Evolutionary conservation across 2,797 vertebrate genomes (phyloP), one percentile per base, ranked within the genome.

Genomic region (Oophaga sylvatica): DNA sequence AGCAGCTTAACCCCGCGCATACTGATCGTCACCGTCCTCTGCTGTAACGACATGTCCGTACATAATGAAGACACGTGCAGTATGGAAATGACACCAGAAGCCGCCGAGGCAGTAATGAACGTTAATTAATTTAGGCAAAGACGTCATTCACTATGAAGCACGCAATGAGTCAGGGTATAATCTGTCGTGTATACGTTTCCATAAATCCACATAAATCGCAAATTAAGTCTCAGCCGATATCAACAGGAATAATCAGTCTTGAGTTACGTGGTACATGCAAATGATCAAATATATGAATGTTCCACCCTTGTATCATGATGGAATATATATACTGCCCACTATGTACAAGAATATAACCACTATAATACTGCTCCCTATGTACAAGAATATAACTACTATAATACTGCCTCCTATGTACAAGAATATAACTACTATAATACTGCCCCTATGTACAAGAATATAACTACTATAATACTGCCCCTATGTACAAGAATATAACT

Each of bases 1-100:
- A 62, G 59, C 60, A 10, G 20, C 16, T 75, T 79, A 87, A 76
- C 86, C 45, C 86, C 19, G n/a, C 62, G 16, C 13, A 17, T 4
- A 29, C 78, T 56, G 41, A n/a, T 60, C 3, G 17, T 15, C 63
- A n/a, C 48, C 71, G 1, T 15, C 1, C 41, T 22, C 22, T n/a
- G 16, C 53, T 31, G 13, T 56, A 56, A 75, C 20, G 13, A 48
- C 17, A 48, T n/a, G 60, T 59, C 26, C 31, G 26, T 17, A 45
- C 45, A 53, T 17, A 20, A 16, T 16, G 7, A 60, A 31, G 57
- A 41, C 17, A 63, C n/a, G 79, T 15, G 19, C 35, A 62, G 0
- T 11, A 48, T 16, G 31, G 35, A 9, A 19, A 60, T 59, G 15
- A 31, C 19, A 80, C 29, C 22, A 29, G 17, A 62, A 59, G 8